Base-by-base conservation (phyloP, 2,113 vertebrate genomes). In the Psammodynastes pulverulentus region DNA sequence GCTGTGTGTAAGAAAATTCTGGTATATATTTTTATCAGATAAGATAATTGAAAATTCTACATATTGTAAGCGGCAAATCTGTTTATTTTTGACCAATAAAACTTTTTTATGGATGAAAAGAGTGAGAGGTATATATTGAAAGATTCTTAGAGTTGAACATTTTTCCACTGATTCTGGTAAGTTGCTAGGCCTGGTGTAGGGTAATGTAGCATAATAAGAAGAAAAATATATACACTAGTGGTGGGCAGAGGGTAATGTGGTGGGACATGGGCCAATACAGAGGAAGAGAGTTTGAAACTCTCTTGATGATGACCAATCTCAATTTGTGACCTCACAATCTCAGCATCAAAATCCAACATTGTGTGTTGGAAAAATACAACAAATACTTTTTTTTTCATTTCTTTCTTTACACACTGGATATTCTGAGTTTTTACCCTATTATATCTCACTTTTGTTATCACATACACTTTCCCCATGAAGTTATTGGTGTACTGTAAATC, bases 291-390 rank as follows among this genome's bases (percentile, higher is more conserved):
- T 6, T 34, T 72, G n/a, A 39, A 79, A 39, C 67, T 39, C 39
- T 79, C n/a, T n/a, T n/a, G n/a, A n/a, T n/a, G n/a, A 19, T 79
- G 34, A 39, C 15, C 34, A 79, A 39, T 19, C 67, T 72, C 67
- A 39, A 79, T 79, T 39, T 79, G 67, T 79, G 15, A 15, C 15
- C 67, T 39, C n/a, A 79, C n/a, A 79, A 79, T 79, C 67, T 79
- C 34, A 79, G 15, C 43, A 91, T 49, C 51, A n/a, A 95, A 93
- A 90, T 93, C 88, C 90, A 49, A 15, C 72, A 67, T 49, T 62
- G 94, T 88, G 54, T 19, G 17, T 72, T 89, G n/a, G 17, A 90
- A 87, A 79, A 91, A 34, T 34, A 93, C 93, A 92, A 48, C 52
- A 84, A 95, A 24, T 29, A 15, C 26, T n/a, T 17, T 29, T n/a